Percentiles rank a stretch among this genome's conserved stretches.
phyloP scores from a whole-genome alignment of 2,113 vertebrate species.

The Tretioscincus oriximinensis region DNA sequence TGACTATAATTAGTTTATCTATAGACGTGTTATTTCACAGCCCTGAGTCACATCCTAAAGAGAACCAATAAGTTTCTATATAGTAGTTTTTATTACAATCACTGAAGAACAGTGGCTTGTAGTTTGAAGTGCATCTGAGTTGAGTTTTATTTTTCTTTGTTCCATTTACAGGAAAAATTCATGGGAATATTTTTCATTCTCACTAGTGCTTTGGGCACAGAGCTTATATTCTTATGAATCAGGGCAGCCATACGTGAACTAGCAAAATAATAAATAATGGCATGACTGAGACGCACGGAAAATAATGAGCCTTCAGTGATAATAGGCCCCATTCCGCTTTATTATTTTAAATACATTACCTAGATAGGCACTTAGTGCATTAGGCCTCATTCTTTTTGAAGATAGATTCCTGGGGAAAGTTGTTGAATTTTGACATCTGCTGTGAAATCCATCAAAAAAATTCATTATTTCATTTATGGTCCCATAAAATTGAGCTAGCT shows the following conservation, averaged over 20 bases:
- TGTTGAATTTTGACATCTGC: neutral
- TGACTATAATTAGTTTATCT: constrained; percentile 22
- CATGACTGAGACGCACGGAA: neutral
- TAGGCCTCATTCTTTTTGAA: accelerated
- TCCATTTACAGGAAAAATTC: neutral
- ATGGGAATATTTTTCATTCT: constrained; percentile 5
- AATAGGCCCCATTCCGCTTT: constrained; percentile 10
- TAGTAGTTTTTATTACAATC: neutral
- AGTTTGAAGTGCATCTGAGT: neutral
- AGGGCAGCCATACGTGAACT: accelerated
- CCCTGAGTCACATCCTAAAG: constrained; percentile 10
- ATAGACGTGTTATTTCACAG: constrained; percentile 17
- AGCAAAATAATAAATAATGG: neutral
- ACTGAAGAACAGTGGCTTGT: neutral
- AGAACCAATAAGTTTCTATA: neutral
- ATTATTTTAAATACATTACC: constrained; percentile 6
- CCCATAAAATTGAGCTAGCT: constrained; percentile 12
- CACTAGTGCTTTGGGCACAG: neutral
- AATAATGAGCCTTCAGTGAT: neutral
- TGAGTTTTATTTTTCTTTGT: neutral
- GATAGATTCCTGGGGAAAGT: neutral
- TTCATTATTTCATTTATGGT: constrained; percentile 24
- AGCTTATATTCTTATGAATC: constrained; percentile 8
- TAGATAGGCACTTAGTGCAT: accelerated
- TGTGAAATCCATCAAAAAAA: neutral